Evolutionary conservation across 2,888 invertebrate genomes (phyloP).

Genomic region (Hypomecis punctinalis): DNA sequence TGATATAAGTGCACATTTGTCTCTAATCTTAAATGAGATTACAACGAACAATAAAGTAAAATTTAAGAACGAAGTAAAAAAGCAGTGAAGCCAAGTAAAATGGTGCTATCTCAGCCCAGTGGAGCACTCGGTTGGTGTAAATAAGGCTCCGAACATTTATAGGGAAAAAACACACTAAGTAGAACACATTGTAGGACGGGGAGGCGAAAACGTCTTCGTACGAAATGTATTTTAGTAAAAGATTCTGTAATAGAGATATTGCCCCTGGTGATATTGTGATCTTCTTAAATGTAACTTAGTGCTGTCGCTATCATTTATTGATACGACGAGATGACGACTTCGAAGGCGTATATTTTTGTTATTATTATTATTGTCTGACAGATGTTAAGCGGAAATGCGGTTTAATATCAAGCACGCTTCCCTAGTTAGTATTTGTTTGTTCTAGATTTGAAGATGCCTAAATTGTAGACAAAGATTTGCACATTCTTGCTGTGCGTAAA

Average conservation of each 20-base stretch:
- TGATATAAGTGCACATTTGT: slow-evolving; percentile 1
- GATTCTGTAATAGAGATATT: neutral
- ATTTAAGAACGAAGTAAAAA: slow-evolving; percentile 17
- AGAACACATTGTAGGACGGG: neutral
- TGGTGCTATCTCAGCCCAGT: slow-evolving; percentile 8
- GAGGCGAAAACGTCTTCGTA: neutral
- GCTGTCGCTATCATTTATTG: too few species aligned
- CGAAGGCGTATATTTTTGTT: too few species aligned
- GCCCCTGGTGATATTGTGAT: too few species aligned
- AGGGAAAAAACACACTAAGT: slow-evolving; percentile 2
- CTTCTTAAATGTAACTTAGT: too few species aligned
- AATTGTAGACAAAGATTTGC: too few species aligned
- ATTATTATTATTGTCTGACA: too few species aligned
- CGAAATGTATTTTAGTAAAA: neutral
- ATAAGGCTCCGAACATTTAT: slow-evolving; percentile 13
- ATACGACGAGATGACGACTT: too few species aligned
- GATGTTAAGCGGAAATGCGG: too few species aligned
- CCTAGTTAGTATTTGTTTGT: too few species aligned
- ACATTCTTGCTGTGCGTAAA: too few species aligned
- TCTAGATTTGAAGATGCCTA: too few species aligned
- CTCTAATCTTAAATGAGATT: slow-evolving; percentile 14
- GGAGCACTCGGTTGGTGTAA: slow-evolving; percentile 14
- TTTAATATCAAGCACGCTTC: too few species aligned
- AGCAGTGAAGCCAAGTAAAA: slow-evolving; percentile 15
- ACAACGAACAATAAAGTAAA: slow-evolving; percentile 14